Base-by-base conservation (phyloP, 1,140 invertebrate genomes). In the Choristoneura fumiferana region DNA sequence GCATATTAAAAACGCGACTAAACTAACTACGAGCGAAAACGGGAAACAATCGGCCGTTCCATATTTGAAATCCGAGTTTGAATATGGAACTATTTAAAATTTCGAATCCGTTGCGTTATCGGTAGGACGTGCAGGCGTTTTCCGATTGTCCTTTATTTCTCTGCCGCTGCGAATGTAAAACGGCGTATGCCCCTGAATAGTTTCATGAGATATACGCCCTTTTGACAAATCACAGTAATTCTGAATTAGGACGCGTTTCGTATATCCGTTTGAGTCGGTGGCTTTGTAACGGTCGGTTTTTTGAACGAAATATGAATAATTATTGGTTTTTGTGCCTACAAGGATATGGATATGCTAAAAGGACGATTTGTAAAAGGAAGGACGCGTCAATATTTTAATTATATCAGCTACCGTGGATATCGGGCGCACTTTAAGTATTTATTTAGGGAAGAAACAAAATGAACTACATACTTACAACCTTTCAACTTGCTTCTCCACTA, bases 21-120 rank as follows among this genome's bases (percentile, higher is more conserved):
- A 34, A 36, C 52, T 55, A 55, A n/a, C n/a, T 22, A 49, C 64
- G 63, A 73, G 75, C 71, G 72, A 62, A 67, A 71, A 79, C 78
- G 80, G 79, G 78, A 74, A 85, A 84, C 84, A 86, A 83, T 85
- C 84, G 81, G 78, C 82, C 86, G 82, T 88, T 83, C 83, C 83
- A 88, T 86, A 84, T 84, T 87, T 81, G 82, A 87, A 86, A 76
- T 70, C 67, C 69, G 73, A 49, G 43, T 49, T 57, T 29, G 39
- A 43, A 43, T 57, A 57, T 57, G 56, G 56, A 57, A 57, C 39
- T 55, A 55, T 86, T 87, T 86, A 85, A 86, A 86, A 86, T 86
- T 86, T 88, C 82, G 83, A 86, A 88, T 88, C 83, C 83, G 83
- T 88, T 87, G 76, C 82, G 82, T 87, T 87, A 86, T 86, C 81